A percentile compares a stretch with the other conserved stretches of the same genome.
These are phyloP conservation scores for Pygocentrus nattereri DNA, from an alignment of 2,797 vertebrate genomes.

Conservation along the genomic window DNA sequence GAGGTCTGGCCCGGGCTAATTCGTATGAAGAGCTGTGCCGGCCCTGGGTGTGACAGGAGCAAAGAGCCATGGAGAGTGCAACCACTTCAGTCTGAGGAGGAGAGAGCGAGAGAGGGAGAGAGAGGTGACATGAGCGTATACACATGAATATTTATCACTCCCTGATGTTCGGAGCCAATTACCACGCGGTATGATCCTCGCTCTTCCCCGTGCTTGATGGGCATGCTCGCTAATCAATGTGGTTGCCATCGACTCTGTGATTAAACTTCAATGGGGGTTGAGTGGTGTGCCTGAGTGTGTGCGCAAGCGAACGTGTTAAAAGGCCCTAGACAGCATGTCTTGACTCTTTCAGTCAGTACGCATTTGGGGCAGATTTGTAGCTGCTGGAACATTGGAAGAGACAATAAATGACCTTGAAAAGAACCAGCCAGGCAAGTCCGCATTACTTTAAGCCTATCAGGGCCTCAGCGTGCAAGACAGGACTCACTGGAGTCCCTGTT, in stretches of 20 bases:
- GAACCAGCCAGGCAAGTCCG: neutral
- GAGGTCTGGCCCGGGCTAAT: constrained; percentile 49
- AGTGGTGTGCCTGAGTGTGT: neutral
- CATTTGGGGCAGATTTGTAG: constrained; percentile 19
- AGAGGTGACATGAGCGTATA: constrained; percentile 21
- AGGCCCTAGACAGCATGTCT: constrained; percentile 3
- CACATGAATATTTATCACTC: constrained; percentile 66
- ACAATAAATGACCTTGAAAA: constrained; percentile 42
- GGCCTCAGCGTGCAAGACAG: neutral
- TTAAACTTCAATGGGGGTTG: constrained; percentile 53
- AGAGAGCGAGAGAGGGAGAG: constrained; percentile 18
- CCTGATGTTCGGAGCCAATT: constrained; percentile 50
- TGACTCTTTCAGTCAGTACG: constrained; percentile 18
- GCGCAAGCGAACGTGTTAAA: constrained; percentile 14
- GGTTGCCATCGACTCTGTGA: constrained; percentile 55
- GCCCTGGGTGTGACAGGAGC: constrained; percentile 43
- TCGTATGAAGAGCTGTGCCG: constrained; percentile 42
- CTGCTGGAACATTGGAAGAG: constrained; percentile 24
- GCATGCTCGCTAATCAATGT: constrained; percentile 60
- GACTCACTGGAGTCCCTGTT: constrained; percentile 1
- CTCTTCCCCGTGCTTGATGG: constrained; percentile 60
- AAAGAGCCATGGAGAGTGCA: constrained; percentile 20
- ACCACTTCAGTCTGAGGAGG: constrained; percentile 39
- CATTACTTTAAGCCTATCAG: constrained; percentile 23
- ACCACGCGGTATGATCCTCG: constrained; percentile 45